A percentile compares a stretch with the other conserved stretches of the same genome.
Evolutionary conservation across 2,888 invertebrate genomes (phyloP).

Genomic region (Brachyopa scutellaris): DNA sequence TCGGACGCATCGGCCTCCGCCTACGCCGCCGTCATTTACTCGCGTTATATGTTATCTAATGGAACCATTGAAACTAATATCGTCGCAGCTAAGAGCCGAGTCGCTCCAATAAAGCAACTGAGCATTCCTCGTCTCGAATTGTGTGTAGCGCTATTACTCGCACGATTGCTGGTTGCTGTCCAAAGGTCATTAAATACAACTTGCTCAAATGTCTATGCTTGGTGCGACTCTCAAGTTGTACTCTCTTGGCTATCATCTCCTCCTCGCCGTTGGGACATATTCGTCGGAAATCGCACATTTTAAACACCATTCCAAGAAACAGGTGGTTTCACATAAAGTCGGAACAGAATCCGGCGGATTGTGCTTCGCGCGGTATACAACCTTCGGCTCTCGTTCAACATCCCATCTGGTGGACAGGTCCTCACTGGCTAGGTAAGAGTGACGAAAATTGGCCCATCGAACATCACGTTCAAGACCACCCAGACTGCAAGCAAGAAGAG

Average conservation of each 20-base stretch:
- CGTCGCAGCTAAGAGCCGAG: slow-evolving; percentile 24
- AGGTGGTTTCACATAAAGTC: slow-evolving; percentile 26
- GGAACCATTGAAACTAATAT: slow-evolving; percentile 16
- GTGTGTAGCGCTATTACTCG: not conserved
- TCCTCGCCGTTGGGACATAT: slow-evolving; percentile 40
- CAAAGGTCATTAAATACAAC: slow-evolving; percentile 32
- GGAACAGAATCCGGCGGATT: slow-evolving; percentile 28
- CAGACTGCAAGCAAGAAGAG: not conserved
- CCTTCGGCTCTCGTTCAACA: not conserved
- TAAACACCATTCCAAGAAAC: slow-evolving; percentile 26
- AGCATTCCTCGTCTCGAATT: not conserved
- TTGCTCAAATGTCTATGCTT: slow-evolving; percentile 39
- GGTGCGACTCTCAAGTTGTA: slow-evolving; percentile 75
- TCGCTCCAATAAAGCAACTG: slow-evolving; percentile 11
- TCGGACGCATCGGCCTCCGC: slow-evolving; percentile 38
- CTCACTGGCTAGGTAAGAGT: not conserved
- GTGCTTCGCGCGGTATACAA: slow-evolving; percentile 34
- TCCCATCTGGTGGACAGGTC: slow-evolving; percentile 11
- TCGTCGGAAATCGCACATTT: slow-evolving; percentile 26
- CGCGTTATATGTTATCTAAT: too few species aligned
- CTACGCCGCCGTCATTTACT: slow-evolving; percentile 16
- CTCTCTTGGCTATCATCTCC: slow-evolving; percentile 74
- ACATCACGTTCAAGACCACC: not conserved
- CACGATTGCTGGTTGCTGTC: slow-evolving; percentile 3
- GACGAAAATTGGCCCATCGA: not conserved